These are phyloP conservation scores for Rissa tridactyla DNA, from an alignment of 2,113 vertebrate genomes.

Conservation along the genomic window DNA sequence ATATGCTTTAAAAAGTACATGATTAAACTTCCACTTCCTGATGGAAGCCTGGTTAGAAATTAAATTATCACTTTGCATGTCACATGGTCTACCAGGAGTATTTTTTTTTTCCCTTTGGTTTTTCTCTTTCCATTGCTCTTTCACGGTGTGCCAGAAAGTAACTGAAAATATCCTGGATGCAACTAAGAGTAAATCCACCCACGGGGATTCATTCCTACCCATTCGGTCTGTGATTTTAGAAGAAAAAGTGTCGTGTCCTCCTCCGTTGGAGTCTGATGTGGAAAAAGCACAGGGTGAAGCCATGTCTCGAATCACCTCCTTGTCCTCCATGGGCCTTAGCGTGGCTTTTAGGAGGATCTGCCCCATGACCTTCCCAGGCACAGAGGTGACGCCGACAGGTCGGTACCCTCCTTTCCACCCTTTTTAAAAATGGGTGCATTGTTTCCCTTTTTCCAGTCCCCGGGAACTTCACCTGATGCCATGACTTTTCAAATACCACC, in stretches of 20 bases:
- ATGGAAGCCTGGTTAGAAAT: neutral
- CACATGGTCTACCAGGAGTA: neutral
- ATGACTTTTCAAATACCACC: too few species aligned
- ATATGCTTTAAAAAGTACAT: neutral
- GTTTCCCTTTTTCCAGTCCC: neutral
- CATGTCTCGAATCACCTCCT: neutral
- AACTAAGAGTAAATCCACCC: neutral
- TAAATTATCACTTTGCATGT: neutral
- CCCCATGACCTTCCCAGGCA: neutral
- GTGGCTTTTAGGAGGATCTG: neutral
- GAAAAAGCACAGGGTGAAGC: neutral
- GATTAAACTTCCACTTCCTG: neutral
- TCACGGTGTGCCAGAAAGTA: neutral
- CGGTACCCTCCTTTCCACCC: neutral
- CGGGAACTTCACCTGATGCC: too few species aligned
- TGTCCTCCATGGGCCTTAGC: neutral
- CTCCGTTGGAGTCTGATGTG: neutral
- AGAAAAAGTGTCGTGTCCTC: neutral
- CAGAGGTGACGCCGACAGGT: neutral
- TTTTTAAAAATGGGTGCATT: neutral
- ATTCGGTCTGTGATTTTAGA: constrained; percentile 7
- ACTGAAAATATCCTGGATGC: neutral
- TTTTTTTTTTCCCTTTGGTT: neutral
- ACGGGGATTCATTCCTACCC: neutral
- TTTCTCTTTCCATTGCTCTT: neutral